Conservation (phyloP, 2,888 invertebrate species). For the Phymatocera aterrima region DNA sequence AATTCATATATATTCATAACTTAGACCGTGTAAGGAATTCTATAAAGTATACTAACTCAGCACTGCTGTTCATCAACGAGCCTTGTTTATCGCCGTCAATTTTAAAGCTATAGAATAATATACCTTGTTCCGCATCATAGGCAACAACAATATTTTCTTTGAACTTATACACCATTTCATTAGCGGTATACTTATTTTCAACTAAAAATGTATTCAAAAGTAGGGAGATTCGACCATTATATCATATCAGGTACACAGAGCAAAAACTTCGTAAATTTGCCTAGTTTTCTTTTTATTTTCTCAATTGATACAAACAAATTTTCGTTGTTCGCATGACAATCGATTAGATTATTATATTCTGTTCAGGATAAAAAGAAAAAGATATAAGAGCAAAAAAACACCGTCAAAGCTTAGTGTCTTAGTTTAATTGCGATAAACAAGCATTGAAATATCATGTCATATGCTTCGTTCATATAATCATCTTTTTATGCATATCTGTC, state of each 20-base stretch:
- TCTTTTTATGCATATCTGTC: slow-evolving; percentile 58
- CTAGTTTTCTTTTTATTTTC: too few relatives aligned
- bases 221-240: too few relatives aligned
- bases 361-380: too few relatives aligned
- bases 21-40: slow-evolving; percentile 58
- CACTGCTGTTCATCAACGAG: slow-evolving; percentile 56
- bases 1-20: slow-evolving; percentile 62
- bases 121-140: neutral
- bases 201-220: too few relatives aligned
- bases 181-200: too few relatives aligned
- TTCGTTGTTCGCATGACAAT: neutral
- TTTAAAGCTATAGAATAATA: neutral
- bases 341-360: too few relatives aligned
- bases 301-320: too few relatives aligned
- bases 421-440: slow-evolving; percentile 63
- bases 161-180: neutral
- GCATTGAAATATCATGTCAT: slow-evolving; percentile 63
- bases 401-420: too few relatives aligned
- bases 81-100: slow-evolving; percentile 60
- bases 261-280: too few relatives aligned
- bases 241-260: too few relatives aligned
- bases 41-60: slow-evolving; percentile 51
- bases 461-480: slow-evolving; percentile 67
- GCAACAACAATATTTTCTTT: neutral
- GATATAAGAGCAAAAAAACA: too few relatives aligned